Percentiles rank a stretch among this genome's conserved stretches.
Conservation (phyloP, 2,113 vertebrate genomes). For the Scomber japonicus region DNA sequence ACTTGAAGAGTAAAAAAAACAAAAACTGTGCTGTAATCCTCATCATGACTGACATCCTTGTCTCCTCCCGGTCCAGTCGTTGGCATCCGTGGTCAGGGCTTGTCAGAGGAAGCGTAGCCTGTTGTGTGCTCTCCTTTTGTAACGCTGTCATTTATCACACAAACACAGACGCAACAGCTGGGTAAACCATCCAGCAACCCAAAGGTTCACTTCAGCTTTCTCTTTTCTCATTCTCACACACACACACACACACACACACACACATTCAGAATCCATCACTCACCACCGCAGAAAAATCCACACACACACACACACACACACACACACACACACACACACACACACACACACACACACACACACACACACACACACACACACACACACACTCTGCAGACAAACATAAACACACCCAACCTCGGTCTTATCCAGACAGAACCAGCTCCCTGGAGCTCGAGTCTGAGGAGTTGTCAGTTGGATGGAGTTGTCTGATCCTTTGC, state of each 20-base stretch:
- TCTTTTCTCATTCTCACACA: constrained; percentile 5
- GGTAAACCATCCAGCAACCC: constrained; percentile 42
- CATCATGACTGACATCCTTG: constrained; percentile 12
- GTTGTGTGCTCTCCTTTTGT: constrained; percentile 51
- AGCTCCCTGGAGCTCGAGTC: constrained; percentile 12
- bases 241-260: constrained; percentile 1
- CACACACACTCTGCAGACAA: constrained; percentile 1
- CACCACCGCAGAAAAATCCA: constrained; percentile 12
- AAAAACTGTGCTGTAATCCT: constrained; percentile 5
- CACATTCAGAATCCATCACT: constrained; percentile 36
- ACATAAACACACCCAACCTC: constrained; percentile 33
- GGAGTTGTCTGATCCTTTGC: constrained; percentile 48
- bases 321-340: constrained; percentile 35
- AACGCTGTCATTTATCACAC: constrained; percentile 29
- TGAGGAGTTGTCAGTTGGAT: constrained; percentile 37
- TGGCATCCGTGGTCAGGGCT: constrained; percentile 25
- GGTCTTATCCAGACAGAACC: constrained; percentile 20
- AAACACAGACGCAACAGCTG: constrained; percentile 57
- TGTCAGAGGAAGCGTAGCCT: constrained; percentile 28
- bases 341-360: neutral
- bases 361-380: neutral
- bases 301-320: neutral
- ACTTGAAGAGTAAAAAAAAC: neutral
- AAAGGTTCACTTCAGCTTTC: constrained; percentile 12
- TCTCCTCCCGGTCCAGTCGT: constrained; percentile 6